A percentile compares a stretch with the other conserved stretches of the same genome.
These are phyloP conservation scores for Helostoma temminkii DNA, from an alignment of 2,797 vertebrate genomes.

Conservation along the genomic window DNA sequence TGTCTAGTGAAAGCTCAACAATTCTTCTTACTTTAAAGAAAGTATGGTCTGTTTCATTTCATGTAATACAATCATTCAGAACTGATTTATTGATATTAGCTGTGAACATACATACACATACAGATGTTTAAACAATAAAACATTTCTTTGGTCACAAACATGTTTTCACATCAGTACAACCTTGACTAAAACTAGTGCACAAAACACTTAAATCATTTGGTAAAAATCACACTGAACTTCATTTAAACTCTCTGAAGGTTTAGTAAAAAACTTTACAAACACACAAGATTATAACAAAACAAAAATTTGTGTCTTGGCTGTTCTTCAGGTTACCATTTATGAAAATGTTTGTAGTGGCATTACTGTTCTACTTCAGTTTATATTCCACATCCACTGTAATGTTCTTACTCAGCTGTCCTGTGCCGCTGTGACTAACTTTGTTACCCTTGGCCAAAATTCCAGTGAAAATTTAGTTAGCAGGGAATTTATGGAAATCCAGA, in stretches of 20 bases:
- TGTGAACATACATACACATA: constrained; percentile 8
- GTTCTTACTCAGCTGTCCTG: constrained; percentile 43
- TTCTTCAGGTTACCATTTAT: constrained; percentile 14
- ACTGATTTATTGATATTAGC: background rate
- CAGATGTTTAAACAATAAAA: background rate
- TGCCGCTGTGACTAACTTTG: background rate
- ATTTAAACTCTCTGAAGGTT: background rate
- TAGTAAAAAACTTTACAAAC: no score
- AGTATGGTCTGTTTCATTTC: constrained; percentile 2
- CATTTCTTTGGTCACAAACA: background rate
- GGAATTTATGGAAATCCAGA: constrained; percentile 15
- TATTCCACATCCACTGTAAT: no score
- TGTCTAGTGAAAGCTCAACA: background rate
- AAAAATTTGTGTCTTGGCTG: background rate
- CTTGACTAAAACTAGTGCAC: no score
- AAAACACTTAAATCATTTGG: no score
- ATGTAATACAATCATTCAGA: background rate
- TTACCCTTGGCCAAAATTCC: constrained; percentile 9
- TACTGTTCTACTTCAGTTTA: no score
- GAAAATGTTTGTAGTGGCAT: constrained; percentile 12
- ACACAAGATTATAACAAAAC: no score
- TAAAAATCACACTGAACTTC: no score
- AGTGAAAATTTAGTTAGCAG: constrained; percentile 37
- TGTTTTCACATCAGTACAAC: no score
- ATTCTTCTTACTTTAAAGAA: constrained; percentile 29